Conservation (phyloP, 2,888 invertebrate species). For the Hypena proboscidalis region DNA sequence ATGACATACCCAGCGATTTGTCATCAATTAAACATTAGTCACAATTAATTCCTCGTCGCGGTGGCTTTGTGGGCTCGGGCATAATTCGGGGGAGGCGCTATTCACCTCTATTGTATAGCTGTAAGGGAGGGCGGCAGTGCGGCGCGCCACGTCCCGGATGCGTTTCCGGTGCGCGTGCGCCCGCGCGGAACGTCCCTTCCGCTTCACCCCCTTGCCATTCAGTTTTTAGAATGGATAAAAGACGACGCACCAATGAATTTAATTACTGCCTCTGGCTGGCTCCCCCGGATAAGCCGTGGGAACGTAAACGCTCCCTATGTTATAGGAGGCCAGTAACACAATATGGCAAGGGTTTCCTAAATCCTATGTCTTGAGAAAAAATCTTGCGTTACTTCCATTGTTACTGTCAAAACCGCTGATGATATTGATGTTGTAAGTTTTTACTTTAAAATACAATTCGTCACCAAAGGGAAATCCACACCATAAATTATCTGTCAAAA, state of each 20-base stretch:
- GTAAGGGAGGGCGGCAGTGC: conserved; percentile 60
- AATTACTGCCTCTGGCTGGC: conserved; percentile 48
- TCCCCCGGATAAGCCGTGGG: conserved; percentile 50
- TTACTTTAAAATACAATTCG: too few species aligned
- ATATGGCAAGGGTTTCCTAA: too few species aligned
- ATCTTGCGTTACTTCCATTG: too few species aligned
- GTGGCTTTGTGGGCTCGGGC: conserved; percentile 35
- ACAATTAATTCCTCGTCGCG: conserved; percentile 41
- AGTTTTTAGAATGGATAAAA: conserved; percentile 65
- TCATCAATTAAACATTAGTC: conserved; percentile 50
- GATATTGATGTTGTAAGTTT: too few species aligned
- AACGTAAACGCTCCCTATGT: conserved; percentile 41
- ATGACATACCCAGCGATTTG: conserved; percentile 36
- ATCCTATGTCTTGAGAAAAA: too few species aligned
- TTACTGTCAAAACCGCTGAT: too few species aligned
- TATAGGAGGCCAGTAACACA: conserved; percentile 40
- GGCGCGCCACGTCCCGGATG: conserved; percentile 81
- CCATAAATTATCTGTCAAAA: too few species aligned
- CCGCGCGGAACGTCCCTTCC: conserved; percentile 81
- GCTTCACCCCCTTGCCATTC: conserved; percentile 73
- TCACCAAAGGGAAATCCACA: too few species aligned
- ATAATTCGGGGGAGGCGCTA: conserved; percentile 55
- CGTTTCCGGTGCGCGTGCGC: conserved; percentile 76
- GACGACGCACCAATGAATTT: conserved; percentile 50
- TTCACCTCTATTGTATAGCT: conserved; percentile 35